Evolutionary conservation across 1,140 invertebrate genomes (phyloP), one percentile per base, ranked within the genome.

Genomic region (Thaumatotibia leucotreta): DNA sequence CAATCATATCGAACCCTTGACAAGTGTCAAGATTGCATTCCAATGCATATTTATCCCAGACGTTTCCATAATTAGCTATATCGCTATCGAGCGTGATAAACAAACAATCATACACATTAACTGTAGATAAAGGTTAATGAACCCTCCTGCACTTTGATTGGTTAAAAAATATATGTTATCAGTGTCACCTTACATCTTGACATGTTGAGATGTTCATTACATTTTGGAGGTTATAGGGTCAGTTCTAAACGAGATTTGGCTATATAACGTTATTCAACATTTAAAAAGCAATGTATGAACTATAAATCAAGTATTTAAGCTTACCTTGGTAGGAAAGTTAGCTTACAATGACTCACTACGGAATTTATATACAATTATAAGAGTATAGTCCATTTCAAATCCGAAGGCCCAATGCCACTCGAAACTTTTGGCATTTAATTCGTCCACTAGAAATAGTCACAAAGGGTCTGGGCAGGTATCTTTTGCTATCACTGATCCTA

Each of bases 61-160:
- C 23, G 23, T 54, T 24, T 24, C 52, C 23, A 58, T 58, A 27
- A 58, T 27, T 58, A 58, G 11, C n/a, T 54, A 10, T 54, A 54
- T 54, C 4, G 0, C 14, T 58, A 58, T 58, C 50, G 64, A 67
- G 50, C 65, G 62, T 74, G 80, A 88, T 88, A 88, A 83, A 82
- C 70, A 84, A 83, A 86, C 83, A 88, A 88, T 88, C 83, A 85
- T 80, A 83, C 77, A 84, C 78, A 84, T 81, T 82, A 80, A 76
- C 75, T 64, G 22, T 33, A 68, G 82, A 85, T 86, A 84, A 81
- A 58, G 83, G 79, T 74, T 83, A 79, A 77, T 76, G 82, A 86
- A 86, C 83, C 68, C 78, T 22, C 2, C 5, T 75, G 73, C 70
- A 76, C 76, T 84, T 81, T 82, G 80, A 74, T 75, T 76, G 70